A percentile compares a stretch with the other conserved stretches of the same genome.
phyloP scores from a whole-genome alignment of 1,140 invertebrate genomes.

The Pogonus chalceus region DNA sequence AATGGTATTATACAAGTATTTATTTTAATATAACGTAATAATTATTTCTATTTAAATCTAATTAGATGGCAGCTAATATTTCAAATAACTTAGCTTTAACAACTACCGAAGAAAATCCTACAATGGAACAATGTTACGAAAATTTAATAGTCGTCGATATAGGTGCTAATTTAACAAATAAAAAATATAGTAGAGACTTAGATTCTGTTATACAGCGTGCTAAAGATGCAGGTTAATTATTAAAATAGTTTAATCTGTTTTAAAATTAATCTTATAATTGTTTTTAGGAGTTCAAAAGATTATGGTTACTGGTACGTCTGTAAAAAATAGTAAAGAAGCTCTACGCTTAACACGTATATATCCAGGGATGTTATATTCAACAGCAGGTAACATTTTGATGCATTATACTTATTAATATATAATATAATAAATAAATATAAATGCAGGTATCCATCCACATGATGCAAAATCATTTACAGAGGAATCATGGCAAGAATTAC shows the following conservation, averaged over 20 bases:
- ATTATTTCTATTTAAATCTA: too few relatives aligned
- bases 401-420: conserved; percentile 1
- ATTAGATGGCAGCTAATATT: neutral
- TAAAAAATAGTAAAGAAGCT: conserved; percentile 82
- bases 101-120: conserved; percentile 9
- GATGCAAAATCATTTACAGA: conserved; percentile 90
- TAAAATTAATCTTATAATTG: neutral
- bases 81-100: neutral
- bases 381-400: conserved; percentile 56
- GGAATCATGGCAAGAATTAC: conserved; percentile 59
- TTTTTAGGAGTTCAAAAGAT: conserved; percentile 81
- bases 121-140: conserved; percentile 58
- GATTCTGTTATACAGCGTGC: conserved; percentile 87
- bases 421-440: conserved; percentile 11
- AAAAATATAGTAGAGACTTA: conserved; percentile 85
- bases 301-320: conserved; percentile 84
- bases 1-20: too few relatives aligned
- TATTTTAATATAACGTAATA: too few relatives aligned
- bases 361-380: conserved; percentile 83
- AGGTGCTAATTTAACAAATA: conserved; percentile 91
- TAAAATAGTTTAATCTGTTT: neutral
- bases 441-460: conserved; percentile 81
- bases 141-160: conserved; percentile 88
- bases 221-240: conserved; percentile 70
- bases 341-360: conserved; percentile 77